These are phyloP conservation scores for Cherax quadricarinatus DNA, from an alignment of 1,140 invertebrate genomes.

Conservation along the genomic window DNA sequence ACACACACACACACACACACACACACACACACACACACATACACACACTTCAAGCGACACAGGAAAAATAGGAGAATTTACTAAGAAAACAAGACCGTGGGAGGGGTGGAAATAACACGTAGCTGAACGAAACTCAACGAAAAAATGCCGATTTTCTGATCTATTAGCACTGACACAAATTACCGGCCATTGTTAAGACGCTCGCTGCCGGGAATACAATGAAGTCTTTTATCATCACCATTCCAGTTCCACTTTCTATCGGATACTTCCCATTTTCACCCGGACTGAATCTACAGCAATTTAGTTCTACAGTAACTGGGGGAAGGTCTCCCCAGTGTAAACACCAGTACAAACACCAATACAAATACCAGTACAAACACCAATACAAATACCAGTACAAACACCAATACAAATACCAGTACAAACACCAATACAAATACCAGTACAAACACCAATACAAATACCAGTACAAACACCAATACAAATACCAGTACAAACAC, in stretches of 20 bases:
- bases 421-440: no score
- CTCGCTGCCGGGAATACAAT: constrained; percentile 38
- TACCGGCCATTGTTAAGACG: constrained; percentile 40
- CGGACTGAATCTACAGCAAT: neutral
- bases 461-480: no score
- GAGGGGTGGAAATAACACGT: neutral
- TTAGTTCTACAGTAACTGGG: no score
- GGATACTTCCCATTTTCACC: neutral
- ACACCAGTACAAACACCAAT: no score
- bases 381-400: no score
- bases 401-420: no score
- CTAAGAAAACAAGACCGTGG: constrained; percentile 20
- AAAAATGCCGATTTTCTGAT: constrained; percentile 41
- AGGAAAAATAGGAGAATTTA: constrained; percentile 52
- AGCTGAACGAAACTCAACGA: neutral
- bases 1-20: neutral
- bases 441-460: no score
- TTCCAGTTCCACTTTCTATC: neutral
- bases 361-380: no score
- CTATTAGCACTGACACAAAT: constrained; percentile 58
- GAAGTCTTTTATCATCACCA: constrained; percentile 32
- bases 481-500: no score
- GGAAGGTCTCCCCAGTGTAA: no score
- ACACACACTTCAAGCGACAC: constrained; percentile 18
- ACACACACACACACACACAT: neutral